Conservation (phyloP, 2,888 invertebrate genomes). For the Spatulosminthurus flaviceps region DNA sequence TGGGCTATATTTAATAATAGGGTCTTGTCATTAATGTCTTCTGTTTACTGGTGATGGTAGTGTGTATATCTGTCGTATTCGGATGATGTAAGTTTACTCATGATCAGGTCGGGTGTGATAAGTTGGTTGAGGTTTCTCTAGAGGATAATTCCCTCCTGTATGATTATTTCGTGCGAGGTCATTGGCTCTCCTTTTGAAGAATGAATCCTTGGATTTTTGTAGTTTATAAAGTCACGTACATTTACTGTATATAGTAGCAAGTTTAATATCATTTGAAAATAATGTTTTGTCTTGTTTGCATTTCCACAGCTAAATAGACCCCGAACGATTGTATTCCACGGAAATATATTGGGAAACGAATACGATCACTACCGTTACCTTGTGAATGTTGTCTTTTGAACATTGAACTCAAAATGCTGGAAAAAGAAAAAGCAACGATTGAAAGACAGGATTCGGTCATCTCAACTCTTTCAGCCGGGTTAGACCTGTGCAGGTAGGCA, state of each 20-base stretch:
- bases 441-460: conserved; percentile 58
- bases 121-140: no score
- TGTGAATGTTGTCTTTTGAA: background rate
- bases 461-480: conserved; percentile 58
- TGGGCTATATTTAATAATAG: no score
- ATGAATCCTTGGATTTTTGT: background rate
- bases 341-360: background rate
- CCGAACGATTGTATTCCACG: no score
- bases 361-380: background rate
- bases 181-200: background rate
- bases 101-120: no score
- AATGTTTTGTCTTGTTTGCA: conserved; percentile 9
- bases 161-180: background rate
- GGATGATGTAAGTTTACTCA: no score
- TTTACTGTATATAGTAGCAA: no score
- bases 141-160: no score
- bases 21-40: no score
- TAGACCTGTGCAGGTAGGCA: conserved; percentile 57
- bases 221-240: background rate
- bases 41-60: no score
- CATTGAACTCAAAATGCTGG: conserved; percentile 39
- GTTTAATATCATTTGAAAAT: background rate
- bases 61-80: no score
- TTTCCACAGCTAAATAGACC: background rate
- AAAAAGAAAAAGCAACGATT: conserved; percentile 48